Base-by-base conservation (phyloP, 2,113 vertebrate species). In the Crypturellus undulatus region DNA sequence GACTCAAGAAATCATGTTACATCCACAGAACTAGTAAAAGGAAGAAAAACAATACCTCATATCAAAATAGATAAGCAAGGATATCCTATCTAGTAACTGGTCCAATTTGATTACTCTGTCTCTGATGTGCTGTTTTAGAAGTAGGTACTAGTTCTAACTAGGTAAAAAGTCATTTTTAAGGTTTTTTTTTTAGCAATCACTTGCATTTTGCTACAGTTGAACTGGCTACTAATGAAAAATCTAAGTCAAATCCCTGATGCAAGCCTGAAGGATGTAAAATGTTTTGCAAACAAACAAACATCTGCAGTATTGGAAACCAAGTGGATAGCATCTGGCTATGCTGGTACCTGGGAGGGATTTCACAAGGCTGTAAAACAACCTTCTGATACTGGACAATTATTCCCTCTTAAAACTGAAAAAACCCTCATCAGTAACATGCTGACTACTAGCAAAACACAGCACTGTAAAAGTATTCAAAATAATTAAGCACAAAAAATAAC, bases 221-320 rank as follows among this genome's bases (percentile, higher is more conserved):
- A 65, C 28, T 16, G 17, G 18, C 6, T 86, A 3, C 42, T 78
- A 26, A 0, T 59, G n/a, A 67, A 47, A 49, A 49, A 76, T 22
- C 49, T 34, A 36, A 10, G 20, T 64, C 26, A 81, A 38, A 64
- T 40, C 71, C 36, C 21, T 68, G 21, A 36, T 92, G 47, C 30
- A 90, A 64, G 49, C 16, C 12, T 58, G 15, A 67, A 68, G 28
- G 51, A 69, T 52, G 21, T 12, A 63, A 76, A 89, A 34, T 43
- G 54, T 40, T 60, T 71, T 21, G 14, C 6, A 0, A 19, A 9
- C 17, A 62, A 63, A 18, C 6, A 0, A 20, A 9, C 17, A 38
- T 2, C 15, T 47, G 34, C 30, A 85, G 10, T 51, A 71, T 38
- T 71, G 47, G 47, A 87, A 87, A 62, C 3, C 34, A 25, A 71